Percentiles rank a stretch among this genome's conserved stretches.
phyloP scores from a whole-genome alignment of 2,113 vertebrate genomes.

The Lates calcarifer region DNA sequence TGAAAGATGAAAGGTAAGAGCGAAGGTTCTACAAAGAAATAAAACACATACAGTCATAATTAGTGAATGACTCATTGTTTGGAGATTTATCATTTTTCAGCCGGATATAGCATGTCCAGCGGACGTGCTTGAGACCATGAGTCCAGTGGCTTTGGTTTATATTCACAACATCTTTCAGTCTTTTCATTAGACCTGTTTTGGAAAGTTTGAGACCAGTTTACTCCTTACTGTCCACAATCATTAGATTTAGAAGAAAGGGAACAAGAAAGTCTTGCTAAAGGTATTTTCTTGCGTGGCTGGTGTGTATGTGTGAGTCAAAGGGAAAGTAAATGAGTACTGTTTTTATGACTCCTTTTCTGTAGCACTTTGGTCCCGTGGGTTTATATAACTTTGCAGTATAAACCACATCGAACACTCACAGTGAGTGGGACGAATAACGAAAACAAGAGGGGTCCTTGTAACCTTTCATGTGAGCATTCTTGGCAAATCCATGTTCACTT shows the following conservation, averaged over 20 bases:
- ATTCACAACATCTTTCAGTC: constrained; percentile 40
- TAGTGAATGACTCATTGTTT: constrained; percentile 11
- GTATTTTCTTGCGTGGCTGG: constrained; percentile 59
- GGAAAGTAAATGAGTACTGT: constrained; percentile 69
- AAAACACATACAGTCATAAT: constrained; percentile 30
- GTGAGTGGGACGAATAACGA: constrained; percentile 60
- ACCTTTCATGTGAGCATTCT: constrained; percentile 74
- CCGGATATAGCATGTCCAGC: neutral
- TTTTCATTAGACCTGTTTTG: constrained; percentile 61
- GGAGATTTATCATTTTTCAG: constrained; percentile 6
- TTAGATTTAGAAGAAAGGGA: constrained; percentile 53
- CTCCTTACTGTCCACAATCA: constrained; percentile 53
- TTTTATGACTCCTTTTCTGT: constrained; percentile 65
- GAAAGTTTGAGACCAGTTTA: constrained; percentile 63
- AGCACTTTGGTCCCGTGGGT: constrained; percentile 62
- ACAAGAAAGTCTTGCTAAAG: constrained; percentile 38
- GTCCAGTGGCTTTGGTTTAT: constrained; percentile 16
- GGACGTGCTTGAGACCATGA: constrained; percentile 40
- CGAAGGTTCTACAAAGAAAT: neutral
- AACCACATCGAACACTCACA: constrained; percentile 68
- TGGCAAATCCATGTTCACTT: constrained; percentile 65
- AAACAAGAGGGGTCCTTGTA: constrained; percentile 68
- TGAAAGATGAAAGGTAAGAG: neutral
- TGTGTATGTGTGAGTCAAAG: constrained; percentile 63
- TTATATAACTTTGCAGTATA: constrained; percentile 62